Evolutionary conservation across 2,797 vertebrate species (phyloP).

Genomic region (Thamnophis elegans): DNA sequence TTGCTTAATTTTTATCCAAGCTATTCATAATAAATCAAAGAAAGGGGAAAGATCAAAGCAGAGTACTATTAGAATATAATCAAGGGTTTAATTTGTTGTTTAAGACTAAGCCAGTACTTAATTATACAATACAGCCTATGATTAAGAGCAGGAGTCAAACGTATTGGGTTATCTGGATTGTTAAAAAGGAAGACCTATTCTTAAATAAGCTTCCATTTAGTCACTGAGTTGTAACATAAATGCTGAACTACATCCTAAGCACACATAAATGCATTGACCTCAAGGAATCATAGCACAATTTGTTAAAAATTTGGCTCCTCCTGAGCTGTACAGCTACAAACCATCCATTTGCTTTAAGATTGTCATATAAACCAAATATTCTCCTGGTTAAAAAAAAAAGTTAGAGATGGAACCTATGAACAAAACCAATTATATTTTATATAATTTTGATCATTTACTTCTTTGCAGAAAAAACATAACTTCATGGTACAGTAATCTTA

Average conservation of each 20-base stretch:
- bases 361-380: not conserved
- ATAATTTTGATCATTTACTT: not conserved
- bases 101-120: slow-evolving; percentile 15
- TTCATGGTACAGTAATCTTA: not conserved
- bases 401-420: not conserved
- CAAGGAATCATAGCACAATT: not conserved
- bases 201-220: not conserved
- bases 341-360: not conserved
- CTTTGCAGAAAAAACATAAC: not conserved
- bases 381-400: not conserved
- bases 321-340: not conserved
- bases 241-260: not conserved
- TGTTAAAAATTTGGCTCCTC: not conserved
- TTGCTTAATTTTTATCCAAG: slow-evolving; percentile 6
- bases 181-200: not conserved
- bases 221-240: not conserved
- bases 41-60: not conserved
- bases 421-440: not conserved
- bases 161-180: not conserved
- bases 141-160: not conserved
- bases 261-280: not conserved
- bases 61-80: slow-evolving; percentile 5
- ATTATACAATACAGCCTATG: not conserved
- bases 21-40: slow-evolving; percentile 10
- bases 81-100: not conserved